phyloP scores from a whole-genome alignment of 2,113 vertebrate species.

The Chlorodrepanis virens region DNA sequence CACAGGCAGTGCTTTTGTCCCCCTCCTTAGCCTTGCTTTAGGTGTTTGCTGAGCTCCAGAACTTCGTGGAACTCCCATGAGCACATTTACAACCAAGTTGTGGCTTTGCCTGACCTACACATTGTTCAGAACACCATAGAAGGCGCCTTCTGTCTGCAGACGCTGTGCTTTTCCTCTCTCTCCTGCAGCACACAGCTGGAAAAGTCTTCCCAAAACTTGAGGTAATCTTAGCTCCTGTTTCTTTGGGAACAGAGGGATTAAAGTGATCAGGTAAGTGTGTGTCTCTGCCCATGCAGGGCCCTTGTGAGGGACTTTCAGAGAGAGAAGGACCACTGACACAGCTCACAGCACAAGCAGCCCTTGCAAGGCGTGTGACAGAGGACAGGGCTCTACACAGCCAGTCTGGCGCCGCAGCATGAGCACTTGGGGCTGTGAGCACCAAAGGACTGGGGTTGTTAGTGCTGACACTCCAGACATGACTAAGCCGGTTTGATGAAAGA shows the following conservation, averaged over 20 bases:
- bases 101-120: neutral
- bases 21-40: neutral
- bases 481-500: neutral
- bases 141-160: neutral
- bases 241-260: neutral
- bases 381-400: neutral
- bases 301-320: neutral
- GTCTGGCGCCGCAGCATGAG: neutral
- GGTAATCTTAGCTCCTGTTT: neutral
- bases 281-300: neutral
- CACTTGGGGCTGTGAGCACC: neutral
- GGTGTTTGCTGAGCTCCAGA: neutral
- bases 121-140: fast-evolving
- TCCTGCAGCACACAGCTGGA: neutral
- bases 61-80: neutral
- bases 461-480: neutral
- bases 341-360: neutral
- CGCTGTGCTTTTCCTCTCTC: neutral
- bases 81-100: neutral
- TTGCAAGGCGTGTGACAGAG: neutral
- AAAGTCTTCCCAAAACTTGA: neutral
- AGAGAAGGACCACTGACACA: neutral
- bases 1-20: neutral
- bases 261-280: neutral
- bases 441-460: neutral